These are phyloP conservation scores for Lepidurus packardi DNA, from an alignment of 1,140 invertebrate genomes.

Conservation along the genomic window DNA sequence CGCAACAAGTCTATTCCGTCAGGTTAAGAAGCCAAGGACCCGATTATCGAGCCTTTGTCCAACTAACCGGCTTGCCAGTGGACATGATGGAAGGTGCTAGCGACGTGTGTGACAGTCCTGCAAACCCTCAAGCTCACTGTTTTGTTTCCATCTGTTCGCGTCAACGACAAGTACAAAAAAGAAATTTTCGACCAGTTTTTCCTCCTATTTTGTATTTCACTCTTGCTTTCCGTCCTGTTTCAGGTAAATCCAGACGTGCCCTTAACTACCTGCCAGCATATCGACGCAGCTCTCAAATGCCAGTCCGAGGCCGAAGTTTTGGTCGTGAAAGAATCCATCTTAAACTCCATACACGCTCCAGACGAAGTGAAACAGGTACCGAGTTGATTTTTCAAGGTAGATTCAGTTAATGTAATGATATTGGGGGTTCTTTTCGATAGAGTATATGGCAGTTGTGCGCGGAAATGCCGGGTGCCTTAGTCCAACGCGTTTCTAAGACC, in stretches of 20 bases:
- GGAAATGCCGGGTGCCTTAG: conserved; percentile 52
- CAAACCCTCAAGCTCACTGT: conserved; percentile 55
- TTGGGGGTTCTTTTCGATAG: background rate
- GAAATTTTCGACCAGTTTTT: conserved; percentile 25
- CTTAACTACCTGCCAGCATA: conserved; percentile 56
- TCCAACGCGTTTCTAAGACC: conserved; percentile 69
- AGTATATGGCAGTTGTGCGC: conserved; percentile 1
- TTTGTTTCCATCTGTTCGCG: conserved; percentile 57
- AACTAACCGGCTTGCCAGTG: conserved; percentile 54
- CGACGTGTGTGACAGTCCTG: conserved; percentile 47
- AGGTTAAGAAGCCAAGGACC: conserved; percentile 60
- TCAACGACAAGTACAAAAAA: conserved; percentile 25
- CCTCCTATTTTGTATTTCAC: background rate
- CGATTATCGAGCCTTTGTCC: conserved; percentile 68
- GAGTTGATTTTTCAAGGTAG: conserved; percentile 29
- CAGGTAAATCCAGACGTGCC: conserved; percentile 20
- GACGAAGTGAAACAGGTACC: conserved; percentile 57
- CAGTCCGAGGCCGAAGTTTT: conserved; percentile 58
- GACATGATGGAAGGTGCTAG: conserved; percentile 47
- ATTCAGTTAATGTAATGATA: background rate
- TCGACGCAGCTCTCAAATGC: conserved; percentile 61
- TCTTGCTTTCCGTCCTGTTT: background rate
- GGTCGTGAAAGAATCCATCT: conserved; percentile 57
- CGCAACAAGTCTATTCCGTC: conserved; percentile 61
- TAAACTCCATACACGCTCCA: conserved; percentile 59